Evolutionary conservation across 2,113 vertebrate species (phyloP), one percentile per base, ranked within the genome.

Genomic region (Ameiurus melas): DNA sequence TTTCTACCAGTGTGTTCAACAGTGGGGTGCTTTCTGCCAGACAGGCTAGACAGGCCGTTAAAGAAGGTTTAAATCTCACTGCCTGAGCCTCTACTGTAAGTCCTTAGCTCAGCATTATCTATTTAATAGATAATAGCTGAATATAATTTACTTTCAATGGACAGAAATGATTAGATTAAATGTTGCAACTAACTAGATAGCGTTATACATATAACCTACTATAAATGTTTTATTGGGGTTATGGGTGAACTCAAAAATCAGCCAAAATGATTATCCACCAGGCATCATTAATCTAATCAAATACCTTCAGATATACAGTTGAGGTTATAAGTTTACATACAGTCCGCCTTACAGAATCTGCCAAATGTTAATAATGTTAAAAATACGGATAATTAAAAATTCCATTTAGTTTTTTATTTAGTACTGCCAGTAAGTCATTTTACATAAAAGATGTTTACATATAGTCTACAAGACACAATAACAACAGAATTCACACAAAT

Each of bases 1-100:
- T 68, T 80, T 85, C 73, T 17, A 53, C 47, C 66, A 25, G 70
- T 68, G 87, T 64, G 51, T 85, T 88, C 51, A 70, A 71, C 87
- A 77, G 30, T 53, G 9, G 25, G 51, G 57, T 55, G 30, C 82
- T 85, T 43, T 79, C 33, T 86, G 22, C 30, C 71, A 75, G 85
- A 85, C 51, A 58, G 66, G 2, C 47, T 55, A 75, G 55, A 81
- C 58, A 30, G 55, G 68, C n/a, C 27, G 9, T 66, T 68, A 68
- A 84, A 66, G 27, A 84, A 53, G 66, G 10, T 83, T 62, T 85
- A 71, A 33, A 20, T n/a, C 19, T 84, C 27, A 22, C 55, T 82
- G 55, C 33, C 30, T 6, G 12, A 39, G 79, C 17, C 53, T 20
- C 78, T 57, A n/a, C n/a, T 81, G 51, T 19, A 17, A 57, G n/a